Evolutionary conservation across 2,888 invertebrate genomes (phyloP).

Genomic region (Cataglyphis altisquamis): DNA sequence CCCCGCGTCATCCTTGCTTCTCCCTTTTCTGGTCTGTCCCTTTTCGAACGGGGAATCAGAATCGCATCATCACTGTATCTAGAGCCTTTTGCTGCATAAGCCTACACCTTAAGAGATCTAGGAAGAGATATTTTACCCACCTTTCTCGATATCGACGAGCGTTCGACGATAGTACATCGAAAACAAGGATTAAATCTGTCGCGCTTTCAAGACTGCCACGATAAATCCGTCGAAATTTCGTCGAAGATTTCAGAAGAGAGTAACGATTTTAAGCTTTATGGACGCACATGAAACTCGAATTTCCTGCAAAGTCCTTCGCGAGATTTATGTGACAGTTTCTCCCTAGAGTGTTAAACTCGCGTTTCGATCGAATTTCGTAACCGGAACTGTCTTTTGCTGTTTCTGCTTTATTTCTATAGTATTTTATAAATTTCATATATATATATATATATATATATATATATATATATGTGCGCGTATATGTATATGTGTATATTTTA

Average conservation of each 20-base stretch:
- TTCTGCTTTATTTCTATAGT: conserved; percentile 8
- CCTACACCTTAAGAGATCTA: conserved; percentile 36
- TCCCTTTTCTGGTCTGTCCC: background rate
- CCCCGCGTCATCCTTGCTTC: conserved; percentile 41
- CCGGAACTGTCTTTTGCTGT: background rate
- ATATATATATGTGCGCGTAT: background rate
- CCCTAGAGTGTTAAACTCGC: conserved; percentile 26
- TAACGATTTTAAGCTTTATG: conserved; percentile 49
- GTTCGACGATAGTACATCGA: conserved; percentile 24
- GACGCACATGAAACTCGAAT: conserved; percentile 43
- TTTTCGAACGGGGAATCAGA: conserved; percentile 30
- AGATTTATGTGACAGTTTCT: conserved; percentile 48
- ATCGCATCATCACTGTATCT: background rate
- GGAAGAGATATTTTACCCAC: conserved; percentile 34
- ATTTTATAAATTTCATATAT: background rate
- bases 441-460: background rate
- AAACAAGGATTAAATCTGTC: conserved; percentile 46
- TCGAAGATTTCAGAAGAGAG: conserved; percentile 50
- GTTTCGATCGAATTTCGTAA: conserved; percentile 26
- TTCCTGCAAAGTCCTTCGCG: conserved; percentile 22
- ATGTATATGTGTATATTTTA: background rate
- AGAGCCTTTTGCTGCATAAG: conserved; percentile 25
- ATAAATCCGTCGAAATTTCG: conserved; percentile 52
- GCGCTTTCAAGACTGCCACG: conserved; percentile 29
- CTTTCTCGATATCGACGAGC: conserved; percentile 47